Conservation (phyloP, 2,888 invertebrate species). For the Leptopilina myrica region DNA sequence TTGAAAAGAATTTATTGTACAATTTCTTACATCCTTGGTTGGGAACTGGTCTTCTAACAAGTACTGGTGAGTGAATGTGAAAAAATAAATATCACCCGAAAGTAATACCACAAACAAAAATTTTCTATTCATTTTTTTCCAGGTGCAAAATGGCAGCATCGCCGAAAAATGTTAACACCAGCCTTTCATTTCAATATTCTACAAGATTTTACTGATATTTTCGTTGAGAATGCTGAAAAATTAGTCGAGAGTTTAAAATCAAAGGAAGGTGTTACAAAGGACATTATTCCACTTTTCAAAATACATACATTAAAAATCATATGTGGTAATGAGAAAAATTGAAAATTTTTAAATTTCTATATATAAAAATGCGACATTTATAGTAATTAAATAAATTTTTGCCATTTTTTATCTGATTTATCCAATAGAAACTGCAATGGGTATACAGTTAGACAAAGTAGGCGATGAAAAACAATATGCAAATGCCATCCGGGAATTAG, state of each 20-base stretch:
- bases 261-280: background rate
- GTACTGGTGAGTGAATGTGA: background rate
- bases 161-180: slow-evolving; percentile 73
- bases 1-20: slow-evolving; percentile 74
- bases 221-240: slow-evolving; percentile 24
- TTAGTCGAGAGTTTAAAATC: background rate
- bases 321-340: background rate
- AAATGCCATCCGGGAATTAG: slow-evolving; percentile 41
- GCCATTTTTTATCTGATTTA: too few species aligned
- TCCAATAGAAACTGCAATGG: slow-evolving; percentile 78
- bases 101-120: too few species aligned
- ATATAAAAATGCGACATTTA: too few species aligned
- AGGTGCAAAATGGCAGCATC: slow-evolving; percentile 63
- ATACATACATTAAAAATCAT: slow-evolving; percentile 15
- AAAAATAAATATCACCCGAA: background rate
- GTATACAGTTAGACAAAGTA: slow-evolving; percentile 78
- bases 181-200: slow-evolving; percentile 71
- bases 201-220: slow-evolving; percentile 63
- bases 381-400: too few species aligned
- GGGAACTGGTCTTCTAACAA: slow-evolving; percentile 44
- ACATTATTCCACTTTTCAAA: slow-evolving; percentile 6
- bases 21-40: slow-evolving; percentile 76
- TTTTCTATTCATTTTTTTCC: background rate
- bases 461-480: slow-evolving; percentile 23
- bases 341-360: too few species aligned